phyloP scores from a whole-genome alignment of 2,888 invertebrate genomes.

The Melinaea menophilus region DNA sequence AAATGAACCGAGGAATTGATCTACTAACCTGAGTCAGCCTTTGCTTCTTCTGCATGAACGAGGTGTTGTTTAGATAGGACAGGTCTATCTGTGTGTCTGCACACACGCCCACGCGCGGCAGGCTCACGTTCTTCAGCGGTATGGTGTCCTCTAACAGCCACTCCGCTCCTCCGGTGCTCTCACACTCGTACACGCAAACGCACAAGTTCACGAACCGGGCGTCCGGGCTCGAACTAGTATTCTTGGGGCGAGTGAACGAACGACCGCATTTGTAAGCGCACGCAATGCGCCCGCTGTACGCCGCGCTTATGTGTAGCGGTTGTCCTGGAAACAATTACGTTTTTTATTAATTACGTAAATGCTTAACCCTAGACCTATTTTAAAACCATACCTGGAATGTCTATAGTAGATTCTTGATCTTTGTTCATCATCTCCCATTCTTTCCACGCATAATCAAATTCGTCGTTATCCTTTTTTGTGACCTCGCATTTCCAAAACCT shows the following conservation, averaged over 20 bases:
- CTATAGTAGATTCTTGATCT: constrained; percentile 80
- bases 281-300: constrained; percentile 97
- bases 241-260: constrained; percentile 92
- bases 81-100: constrained; percentile 90
- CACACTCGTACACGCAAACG: constrained; percentile 99
- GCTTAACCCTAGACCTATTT: constrained; percentile 5
- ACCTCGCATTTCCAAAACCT: constrained; percentile 92
- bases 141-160: constrained; percentile 98
- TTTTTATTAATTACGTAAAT: too few relatives aligned
- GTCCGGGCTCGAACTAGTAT: constrained; percentile 44
- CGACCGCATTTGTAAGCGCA: constrained; percentile 97
- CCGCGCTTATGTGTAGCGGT: constrained; percentile 95
- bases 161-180: constrained; percentile 95
- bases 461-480: constrained; percentile 69
- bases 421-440: constrained; percentile 94
- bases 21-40: constrained; percentile 82
- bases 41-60: constrained; percentile 89
- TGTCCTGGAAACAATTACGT: constrained; percentile 74
- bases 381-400: constrained; percentile 82
- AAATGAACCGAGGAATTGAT: too few relatives aligned
- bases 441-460: constrained; percentile 84
- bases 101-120: constrained; percentile 88
- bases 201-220: constrained; percentile 92
- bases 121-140: constrained; percentile 92
- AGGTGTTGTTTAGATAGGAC: constrained; percentile 88